Percentiles rank a stretch among this genome's conserved stretches.
These are phyloP conservation scores for Drosophila kanekoi DNA, from an alignment of 2,888 invertebrate species.

Conservation along the genomic window DNA sequence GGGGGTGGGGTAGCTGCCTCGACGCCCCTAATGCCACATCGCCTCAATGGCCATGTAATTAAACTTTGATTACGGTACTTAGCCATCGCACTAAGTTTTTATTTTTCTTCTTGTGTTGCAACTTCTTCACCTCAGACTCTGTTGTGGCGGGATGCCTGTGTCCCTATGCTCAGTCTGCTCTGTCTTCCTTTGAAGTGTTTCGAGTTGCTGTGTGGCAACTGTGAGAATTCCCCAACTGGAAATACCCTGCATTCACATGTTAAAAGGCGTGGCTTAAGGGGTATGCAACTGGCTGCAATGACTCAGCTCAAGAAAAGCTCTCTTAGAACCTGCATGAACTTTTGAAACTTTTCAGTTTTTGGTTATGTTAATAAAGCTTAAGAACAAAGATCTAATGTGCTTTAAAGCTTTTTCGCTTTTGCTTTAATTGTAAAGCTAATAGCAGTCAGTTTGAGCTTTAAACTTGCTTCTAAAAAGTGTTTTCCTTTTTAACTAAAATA, in stretches of 20 bases:
- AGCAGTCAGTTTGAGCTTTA: too few species aligned
- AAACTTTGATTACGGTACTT: slow-evolving; percentile 80
- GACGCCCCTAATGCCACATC: slow-evolving; percentile 43
- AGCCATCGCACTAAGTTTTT: slow-evolving; percentile 66
- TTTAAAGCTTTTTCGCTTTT: neutral
- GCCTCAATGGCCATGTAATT: slow-evolving; percentile 77
- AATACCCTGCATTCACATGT: slow-evolving; percentile 25
- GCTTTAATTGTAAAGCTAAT: too few species aligned
- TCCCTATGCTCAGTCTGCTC: slow-evolving; percentile 12
- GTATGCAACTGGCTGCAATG: neutral
- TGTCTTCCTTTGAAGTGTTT: slow-evolving; percentile 41
- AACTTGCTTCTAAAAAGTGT: too few species aligned
- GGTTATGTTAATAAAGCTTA: too few species aligned
- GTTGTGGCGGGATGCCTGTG: slow-evolving; percentile 26
- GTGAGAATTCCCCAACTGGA: neutral
- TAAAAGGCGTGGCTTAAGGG: neutral
- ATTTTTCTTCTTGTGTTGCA: slow-evolving; percentile 24
- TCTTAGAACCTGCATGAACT: too few species aligned
- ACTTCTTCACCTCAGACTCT: slow-evolving; percentile 47
- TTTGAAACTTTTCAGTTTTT: too few species aligned
- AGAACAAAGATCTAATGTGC: too few species aligned
- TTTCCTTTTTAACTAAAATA: too few species aligned
- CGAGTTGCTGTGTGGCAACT: slow-evolving; percentile 11
- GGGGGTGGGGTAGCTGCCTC: slow-evolving; percentile 17
- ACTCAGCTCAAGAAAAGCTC: too few species aligned